Percentiles rank a stretch among this genome's conserved stretches.
Evolutionary conservation across 2,888 invertebrate species (phyloP).

Genomic region (Steinernema scapterisci): DNA sequence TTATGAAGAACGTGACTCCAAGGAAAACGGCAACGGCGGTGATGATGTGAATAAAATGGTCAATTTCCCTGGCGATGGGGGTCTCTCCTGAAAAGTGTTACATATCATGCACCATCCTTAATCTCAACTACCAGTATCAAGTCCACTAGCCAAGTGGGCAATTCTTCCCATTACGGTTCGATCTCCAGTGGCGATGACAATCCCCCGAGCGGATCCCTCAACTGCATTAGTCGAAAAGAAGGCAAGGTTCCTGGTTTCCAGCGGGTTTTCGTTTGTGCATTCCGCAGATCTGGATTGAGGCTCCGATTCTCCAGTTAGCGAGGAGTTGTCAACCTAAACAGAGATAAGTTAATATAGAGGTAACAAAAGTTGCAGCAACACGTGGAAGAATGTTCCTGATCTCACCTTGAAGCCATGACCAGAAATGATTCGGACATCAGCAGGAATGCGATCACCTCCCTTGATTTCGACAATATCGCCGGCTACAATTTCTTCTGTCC

Average conservation of each 20-base stretch:
- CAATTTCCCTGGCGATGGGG: constrained; percentile 97
- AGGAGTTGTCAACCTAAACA: constrained; percentile 70
- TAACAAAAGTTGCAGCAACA: no score
- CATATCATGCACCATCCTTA: background rate
- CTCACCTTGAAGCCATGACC: constrained; percentile 84
- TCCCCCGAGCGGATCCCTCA: constrained; percentile 72
- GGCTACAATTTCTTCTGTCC: constrained; percentile 77
- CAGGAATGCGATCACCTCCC: constrained; percentile 95
- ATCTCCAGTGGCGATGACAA: constrained; percentile 76
- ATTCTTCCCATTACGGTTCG: constrained; percentile 77
- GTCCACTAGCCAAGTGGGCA: constrained; percentile 77
- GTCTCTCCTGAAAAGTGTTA: constrained; percentile 74
- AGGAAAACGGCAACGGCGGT: constrained; percentile 56
- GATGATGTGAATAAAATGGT: constrained; percentile 74
- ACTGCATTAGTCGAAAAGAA: constrained; percentile 72
- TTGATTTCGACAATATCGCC: constrained; percentile 97
- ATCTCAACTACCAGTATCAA: constrained; percentile 78
- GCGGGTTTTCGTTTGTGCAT: constrained; percentile 70
- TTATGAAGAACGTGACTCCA: constrained; percentile 91
- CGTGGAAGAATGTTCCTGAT: no score
- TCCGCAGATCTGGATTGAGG: constrained; percentile 69
- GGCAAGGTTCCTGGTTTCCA: constrained; percentile 71
- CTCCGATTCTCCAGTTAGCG: constrained; percentile 71
- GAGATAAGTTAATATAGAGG: no score
- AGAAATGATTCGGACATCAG: constrained; percentile 91